A percentile compares a stretch with the other conserved stretches of the same genome.
Conservation (phyloP, 2,113 vertebrate species). For the Neolamprologus longior region DNA sequence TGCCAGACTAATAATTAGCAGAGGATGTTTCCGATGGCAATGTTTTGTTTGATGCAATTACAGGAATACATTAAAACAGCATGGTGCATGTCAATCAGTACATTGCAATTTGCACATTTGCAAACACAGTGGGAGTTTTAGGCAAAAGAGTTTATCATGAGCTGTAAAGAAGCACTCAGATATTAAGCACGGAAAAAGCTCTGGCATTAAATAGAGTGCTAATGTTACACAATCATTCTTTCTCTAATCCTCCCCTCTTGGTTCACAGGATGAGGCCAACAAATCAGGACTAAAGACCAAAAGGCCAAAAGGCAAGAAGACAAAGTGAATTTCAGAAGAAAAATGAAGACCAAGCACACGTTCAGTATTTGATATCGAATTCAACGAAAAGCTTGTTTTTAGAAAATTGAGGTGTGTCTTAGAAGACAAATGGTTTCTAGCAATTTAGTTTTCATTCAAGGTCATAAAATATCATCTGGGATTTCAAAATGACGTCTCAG, state of each 20-base stretch:
- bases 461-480: background rate
- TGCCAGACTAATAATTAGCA: background rate
- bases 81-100: slow-evolving; percentile 32
- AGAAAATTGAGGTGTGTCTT: background rate
- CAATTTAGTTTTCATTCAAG: background rate
- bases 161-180: background rate
- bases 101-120: slow-evolving; percentile 29
- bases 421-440: background rate
- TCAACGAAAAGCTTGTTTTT: background rate
- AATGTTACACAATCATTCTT: slow-evolving; percentile 19
- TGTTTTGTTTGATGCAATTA: slow-evolving; percentile 32
- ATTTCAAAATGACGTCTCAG: background rate
- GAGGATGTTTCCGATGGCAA: background rate
- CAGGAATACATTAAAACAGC: slow-evolving; percentile 37
- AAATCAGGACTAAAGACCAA: slow-evolving; percentile 66
- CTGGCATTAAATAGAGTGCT: background rate
- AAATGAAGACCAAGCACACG: background rate
- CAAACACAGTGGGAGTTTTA: slow-evolving; percentile 12
- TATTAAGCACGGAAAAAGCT: background rate
- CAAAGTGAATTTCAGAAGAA: slow-evolving; percentile 48
- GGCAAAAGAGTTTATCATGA: background rate
- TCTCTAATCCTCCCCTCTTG: slow-evolving; percentile 1
- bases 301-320: slow-evolving; percentile 68
- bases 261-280: slow-evolving; percentile 63
- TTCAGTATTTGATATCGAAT: background rate